Conservation (phyloP, 1,140 invertebrate genomes). For the Lepidotrigona ventralis region DNA sequence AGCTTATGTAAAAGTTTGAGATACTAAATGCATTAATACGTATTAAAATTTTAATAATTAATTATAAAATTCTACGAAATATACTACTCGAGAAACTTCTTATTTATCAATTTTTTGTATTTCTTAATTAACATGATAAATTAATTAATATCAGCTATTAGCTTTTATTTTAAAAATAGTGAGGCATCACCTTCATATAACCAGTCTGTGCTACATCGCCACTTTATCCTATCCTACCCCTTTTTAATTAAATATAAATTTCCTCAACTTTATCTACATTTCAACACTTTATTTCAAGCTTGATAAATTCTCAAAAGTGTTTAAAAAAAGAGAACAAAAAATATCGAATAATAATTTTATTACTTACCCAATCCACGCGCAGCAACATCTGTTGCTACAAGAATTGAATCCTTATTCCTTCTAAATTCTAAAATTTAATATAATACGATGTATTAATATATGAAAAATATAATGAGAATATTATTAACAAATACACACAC, state of each 20-base stretch:
- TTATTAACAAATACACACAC: neutral
- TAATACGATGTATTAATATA: neutral
- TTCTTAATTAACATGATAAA: neutral
- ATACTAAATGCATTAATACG: conserved; percentile 14
- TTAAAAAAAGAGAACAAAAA: neutral
- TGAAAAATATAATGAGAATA: conserved; percentile 34
- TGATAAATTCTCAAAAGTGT: conserved; percentile 28
- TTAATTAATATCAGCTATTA: conserved; percentile 22
- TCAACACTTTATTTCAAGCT: conserved; percentile 21
- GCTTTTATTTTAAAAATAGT: conserved; percentile 57
- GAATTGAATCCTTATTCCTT: conserved; percentile 92
- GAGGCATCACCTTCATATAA: conserved; percentile 79
- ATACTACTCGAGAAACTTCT: neutral
- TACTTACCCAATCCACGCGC: conserved; percentile 97
- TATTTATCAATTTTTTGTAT: neutral
- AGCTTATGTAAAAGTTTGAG: conserved; percentile 64
- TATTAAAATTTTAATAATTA: neutral
- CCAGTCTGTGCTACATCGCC: conserved; percentile 81
- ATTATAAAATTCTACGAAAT: conserved; percentile 6
- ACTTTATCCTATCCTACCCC: conserved; percentile 65
- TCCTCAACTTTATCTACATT: conserved; percentile 10
- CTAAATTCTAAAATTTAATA: conserved; percentile 89
- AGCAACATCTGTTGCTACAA: conserved; percentile 98
- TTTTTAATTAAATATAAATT: conserved; percentile 18
- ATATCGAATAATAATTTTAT: conserved; percentile 30